Conservation (phyloP, 2,797 vertebrate genomes). For the Nyctibius grandis region DNA sequence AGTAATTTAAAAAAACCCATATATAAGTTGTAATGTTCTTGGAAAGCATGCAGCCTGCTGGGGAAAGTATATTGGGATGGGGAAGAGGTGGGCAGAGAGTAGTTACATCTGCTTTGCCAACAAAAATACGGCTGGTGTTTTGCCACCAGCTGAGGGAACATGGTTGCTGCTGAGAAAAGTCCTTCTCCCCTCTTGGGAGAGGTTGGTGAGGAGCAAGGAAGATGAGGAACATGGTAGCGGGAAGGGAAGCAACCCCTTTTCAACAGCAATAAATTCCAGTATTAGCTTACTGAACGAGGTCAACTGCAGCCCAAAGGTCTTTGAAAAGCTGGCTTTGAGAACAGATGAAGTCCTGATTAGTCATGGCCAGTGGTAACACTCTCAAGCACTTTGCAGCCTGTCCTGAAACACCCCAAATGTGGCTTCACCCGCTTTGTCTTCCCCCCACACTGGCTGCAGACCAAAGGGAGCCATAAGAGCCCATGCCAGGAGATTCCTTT, state of each 20-base stretch:
- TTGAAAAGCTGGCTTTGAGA: background rate
- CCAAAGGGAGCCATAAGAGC: background rate
- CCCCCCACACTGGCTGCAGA: background rate
- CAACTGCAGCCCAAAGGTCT: background rate
- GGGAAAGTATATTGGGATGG: background rate
- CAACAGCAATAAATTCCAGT: background rate
- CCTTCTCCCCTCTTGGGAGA: background rate
- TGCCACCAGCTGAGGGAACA: background rate
- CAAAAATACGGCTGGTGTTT: background rate
- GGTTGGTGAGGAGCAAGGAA: background rate
- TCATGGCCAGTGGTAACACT: background rate
- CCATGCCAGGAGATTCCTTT: background rate
- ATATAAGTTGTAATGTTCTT: background rate
- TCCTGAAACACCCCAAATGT: background rate
- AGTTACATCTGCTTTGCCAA: background rate
- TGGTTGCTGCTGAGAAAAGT: background rate
- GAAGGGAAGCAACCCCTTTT: background rate
- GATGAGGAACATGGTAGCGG: background rate
- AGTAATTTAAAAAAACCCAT: background rate
- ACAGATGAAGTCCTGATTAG: background rate
- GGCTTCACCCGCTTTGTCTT: background rate
- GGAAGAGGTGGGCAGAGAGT: background rate
- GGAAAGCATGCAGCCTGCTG: background rate
- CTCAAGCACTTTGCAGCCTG: background rate
- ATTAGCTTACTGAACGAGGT: background rate